These are phyloP conservation scores for Neogale vison DNA, from an alignment of 2,113 vertebrate genomes.

Conservation along the genomic window DNA sequence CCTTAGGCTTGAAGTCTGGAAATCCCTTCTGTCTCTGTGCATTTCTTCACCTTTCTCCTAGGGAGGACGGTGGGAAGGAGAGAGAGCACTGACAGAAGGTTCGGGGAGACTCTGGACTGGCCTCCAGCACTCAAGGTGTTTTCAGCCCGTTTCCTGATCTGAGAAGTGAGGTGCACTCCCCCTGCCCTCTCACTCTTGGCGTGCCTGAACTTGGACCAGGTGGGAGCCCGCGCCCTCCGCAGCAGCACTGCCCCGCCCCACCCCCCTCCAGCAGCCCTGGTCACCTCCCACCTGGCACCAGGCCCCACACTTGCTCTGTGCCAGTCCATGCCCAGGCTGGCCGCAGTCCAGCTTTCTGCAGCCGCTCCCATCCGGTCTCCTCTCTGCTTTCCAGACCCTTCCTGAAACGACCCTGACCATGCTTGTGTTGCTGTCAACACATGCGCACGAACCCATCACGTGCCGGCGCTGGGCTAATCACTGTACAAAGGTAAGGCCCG, in stretches of 20 bases:
- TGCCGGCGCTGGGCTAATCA: fast-evolving
- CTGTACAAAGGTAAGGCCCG: fast-evolving
- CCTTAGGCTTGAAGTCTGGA: not conserved
- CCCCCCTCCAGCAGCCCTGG: not conserved
- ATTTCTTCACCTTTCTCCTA: not conserved
- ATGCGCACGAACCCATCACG: fast-evolving
- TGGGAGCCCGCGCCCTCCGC: not conserved
- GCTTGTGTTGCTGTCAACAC: not conserved
- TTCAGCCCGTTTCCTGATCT: not conserved
- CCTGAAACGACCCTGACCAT: fast-evolving
- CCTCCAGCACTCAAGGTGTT: not conserved
- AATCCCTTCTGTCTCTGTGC: not conserved
- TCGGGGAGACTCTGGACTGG: not conserved
- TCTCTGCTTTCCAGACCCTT: not conserved
- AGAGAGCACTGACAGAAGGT: not conserved
- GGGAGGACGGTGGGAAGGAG: not conserved
- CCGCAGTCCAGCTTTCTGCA: not conserved
- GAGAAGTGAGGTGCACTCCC: not conserved
- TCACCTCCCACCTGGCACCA: not conserved
- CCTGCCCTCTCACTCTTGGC: not conserved
- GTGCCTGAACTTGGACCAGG: not conserved
- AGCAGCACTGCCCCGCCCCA: not conserved
- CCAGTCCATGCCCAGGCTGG: not conserved
- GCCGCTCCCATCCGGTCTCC: not conserved
- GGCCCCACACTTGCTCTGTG: not conserved